These are phyloP conservation scores for Eilema sororculum DNA, from an alignment of 2,888 invertebrate species.

Conservation along the genomic window DNA sequence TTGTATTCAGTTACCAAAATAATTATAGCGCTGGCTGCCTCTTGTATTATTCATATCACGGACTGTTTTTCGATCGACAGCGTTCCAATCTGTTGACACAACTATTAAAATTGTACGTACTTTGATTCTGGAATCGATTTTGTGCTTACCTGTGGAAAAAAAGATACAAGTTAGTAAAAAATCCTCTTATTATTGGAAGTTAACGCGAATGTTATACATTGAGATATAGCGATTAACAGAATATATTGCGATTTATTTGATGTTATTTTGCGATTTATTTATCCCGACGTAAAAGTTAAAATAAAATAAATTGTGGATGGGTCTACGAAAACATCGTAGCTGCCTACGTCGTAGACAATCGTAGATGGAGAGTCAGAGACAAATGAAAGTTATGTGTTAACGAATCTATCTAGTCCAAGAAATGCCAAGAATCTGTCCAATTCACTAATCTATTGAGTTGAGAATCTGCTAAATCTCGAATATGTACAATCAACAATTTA, in stretches of 20 bases:
- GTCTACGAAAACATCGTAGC: neutral
- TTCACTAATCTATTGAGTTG: no score
- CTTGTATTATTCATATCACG: slow-evolving; percentile 45
- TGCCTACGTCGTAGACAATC: neutral
- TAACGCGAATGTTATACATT: neutral
- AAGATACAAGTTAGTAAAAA: slow-evolving; percentile 17
- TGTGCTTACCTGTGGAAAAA: slow-evolving; percentile 49
- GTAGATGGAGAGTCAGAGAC: neutral
- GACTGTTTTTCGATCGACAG: slow-evolving; percentile 36
- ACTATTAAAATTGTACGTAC: slow-evolving; percentile 44
- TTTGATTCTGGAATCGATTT: slow-evolving; percentile 25
- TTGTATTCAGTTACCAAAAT: slow-evolving; percentile 2
- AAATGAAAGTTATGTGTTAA: no score
- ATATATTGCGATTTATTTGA: neutral
- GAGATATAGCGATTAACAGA: neutral
- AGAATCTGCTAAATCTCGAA: no score
- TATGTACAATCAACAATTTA: no score
- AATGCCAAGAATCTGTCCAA: no score
- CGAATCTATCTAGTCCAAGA: no score
- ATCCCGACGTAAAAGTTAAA: neutral
- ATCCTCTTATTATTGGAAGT: neutral
- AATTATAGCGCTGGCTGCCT: slow-evolving; percentile 3
- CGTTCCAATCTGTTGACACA: slow-evolving; percentile 21
- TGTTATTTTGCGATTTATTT: no score
- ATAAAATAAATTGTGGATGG: neutral